These are phyloP conservation scores for Drosophila rhopaloa DNA, from an alignment of 1,140 invertebrate genomes.

Conservation along the genomic window DNA sequence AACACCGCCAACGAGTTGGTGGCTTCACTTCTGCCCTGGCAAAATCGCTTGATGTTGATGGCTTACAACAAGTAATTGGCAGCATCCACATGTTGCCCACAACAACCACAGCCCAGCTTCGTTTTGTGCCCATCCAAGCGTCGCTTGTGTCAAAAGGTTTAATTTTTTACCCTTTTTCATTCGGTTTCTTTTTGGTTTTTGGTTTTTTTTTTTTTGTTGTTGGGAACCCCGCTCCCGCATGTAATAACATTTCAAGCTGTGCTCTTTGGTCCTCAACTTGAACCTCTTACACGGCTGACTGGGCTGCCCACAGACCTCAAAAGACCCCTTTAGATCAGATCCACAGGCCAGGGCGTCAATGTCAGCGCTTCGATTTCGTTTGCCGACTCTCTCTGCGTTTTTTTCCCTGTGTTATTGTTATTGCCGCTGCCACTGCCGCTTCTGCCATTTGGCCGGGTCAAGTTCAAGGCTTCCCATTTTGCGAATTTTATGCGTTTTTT, in stretches of 20 bases:
- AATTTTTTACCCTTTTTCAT: slow-evolving; percentile 56
- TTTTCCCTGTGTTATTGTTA: slow-evolving; percentile 58
- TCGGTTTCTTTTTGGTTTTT: slow-evolving; percentile 15
- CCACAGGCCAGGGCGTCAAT: slow-evolving; percentile 64
- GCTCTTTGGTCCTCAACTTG: slow-evolving; percentile 71
- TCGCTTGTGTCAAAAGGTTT: slow-evolving; percentile 82
- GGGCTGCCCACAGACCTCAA: slow-evolving; percentile 36
- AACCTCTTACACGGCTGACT: slow-evolving; percentile 74
- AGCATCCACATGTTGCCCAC: slow-evolving; percentile 72
- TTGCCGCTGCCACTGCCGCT: slow-evolving; percentile 63
- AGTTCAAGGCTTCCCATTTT: slow-evolving; percentile 80
- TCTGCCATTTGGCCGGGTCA: slow-evolving; percentile 62
- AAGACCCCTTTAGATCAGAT: slow-evolving; percentile 4
- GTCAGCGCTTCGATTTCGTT: slow-evolving; percentile 72
- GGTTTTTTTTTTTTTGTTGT: slow-evolving; percentile 19
- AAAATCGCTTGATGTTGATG: slow-evolving; percentile 84
- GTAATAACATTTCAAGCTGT: slow-evolving; percentile 78
- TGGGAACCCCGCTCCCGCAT: slow-evolving; percentile 42
- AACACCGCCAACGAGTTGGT: slow-evolving; percentile 50
- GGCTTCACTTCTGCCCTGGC: slow-evolving; percentile 59
- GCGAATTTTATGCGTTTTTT: slow-evolving; percentile 72
- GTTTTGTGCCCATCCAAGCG: slow-evolving; percentile 63
- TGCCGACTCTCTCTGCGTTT: slow-evolving; percentile 26
- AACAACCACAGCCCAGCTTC: slow-evolving; percentile 59
- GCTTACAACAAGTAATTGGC: slow-evolving; percentile 83